phyloP scores from a whole-genome alignment of 2,888 invertebrate species.

The Lasius platythorax region DNA sequence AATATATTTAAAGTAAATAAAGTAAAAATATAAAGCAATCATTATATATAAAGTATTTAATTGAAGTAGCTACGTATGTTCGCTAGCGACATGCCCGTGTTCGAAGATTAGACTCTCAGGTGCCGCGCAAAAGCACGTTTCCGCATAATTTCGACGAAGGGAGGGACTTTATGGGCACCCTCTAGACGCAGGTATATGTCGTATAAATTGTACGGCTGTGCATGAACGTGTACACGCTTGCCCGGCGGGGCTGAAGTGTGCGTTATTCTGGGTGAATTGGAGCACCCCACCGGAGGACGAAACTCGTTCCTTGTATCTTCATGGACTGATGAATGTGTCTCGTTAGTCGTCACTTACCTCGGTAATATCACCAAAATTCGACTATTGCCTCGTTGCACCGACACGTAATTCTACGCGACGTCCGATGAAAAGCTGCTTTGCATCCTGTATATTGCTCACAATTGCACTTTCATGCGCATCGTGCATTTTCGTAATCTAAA shows the following conservation, averaged over 20 bases:
- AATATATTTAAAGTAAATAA: not conserved
- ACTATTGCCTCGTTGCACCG: slow-evolving; percentile 73
- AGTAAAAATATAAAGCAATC: not conserved
- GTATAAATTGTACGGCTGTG: slow-evolving; percentile 67
- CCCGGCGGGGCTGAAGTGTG: slow-evolving; percentile 62
- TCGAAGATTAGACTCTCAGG: slow-evolving; percentile 51
- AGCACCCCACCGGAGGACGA: slow-evolving; percentile 67
- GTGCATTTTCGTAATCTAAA: slow-evolving; percentile 23
- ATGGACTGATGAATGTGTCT: slow-evolving; percentile 76
- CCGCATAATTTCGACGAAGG: slow-evolving; percentile 49
- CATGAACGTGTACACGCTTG: slow-evolving; percentile 32
- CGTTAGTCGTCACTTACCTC: slow-evolving; percentile 77
- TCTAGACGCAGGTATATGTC: slow-evolving; percentile 56
- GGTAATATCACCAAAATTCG: slow-evolving; percentile 75
- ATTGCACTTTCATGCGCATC: slow-evolving; percentile 27
- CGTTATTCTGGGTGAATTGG: slow-evolving; percentile 76
- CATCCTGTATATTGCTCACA: slow-evolving; percentile 32
- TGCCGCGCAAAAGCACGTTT: slow-evolving; percentile 47
- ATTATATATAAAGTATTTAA: slow-evolving; percentile 7
- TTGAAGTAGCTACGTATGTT: slow-evolving; percentile 3
- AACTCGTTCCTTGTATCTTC: slow-evolving; percentile 75
- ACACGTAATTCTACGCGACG: slow-evolving; percentile 52
- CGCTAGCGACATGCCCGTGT: slow-evolving; percentile 1
- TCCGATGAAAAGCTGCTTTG: slow-evolving; percentile 40
- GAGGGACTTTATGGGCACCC: slow-evolving; percentile 46